Evolutionary conservation across 2,888 invertebrate genomes (phyloP).

Genomic region (Drosophila tripunctata): DNA sequence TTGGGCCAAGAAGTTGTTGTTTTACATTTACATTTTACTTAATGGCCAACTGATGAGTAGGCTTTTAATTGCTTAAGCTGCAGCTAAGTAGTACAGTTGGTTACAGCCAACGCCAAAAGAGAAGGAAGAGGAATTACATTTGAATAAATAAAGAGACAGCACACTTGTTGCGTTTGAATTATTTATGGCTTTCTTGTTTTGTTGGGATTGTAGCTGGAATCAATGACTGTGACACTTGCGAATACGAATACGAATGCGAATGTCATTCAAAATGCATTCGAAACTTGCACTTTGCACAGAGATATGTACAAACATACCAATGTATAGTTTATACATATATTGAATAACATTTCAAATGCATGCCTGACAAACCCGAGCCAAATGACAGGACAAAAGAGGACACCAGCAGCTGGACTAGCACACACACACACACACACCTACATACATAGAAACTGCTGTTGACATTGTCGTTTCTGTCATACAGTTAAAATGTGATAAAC

Average conservation of each 20-base stretch:
- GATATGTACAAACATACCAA: neutral
- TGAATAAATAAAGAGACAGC: conserved; percentile 66
- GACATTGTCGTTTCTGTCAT: conserved; percentile 66
- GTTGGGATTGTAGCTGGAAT: conserved; percentile 34
- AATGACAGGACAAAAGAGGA: conserved; percentile 46
- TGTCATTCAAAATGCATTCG: conserved; percentile 57
- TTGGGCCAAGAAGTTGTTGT: conserved; percentile 7
- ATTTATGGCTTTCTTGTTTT: conserved; percentile 60
- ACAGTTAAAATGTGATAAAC: conserved; percentile 78
- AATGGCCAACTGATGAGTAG: conserved; percentile 49
- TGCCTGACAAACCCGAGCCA: conserved; percentile 57
- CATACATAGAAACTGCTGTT: conserved; percentile 35
- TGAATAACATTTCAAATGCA: conserved; percentile 71
- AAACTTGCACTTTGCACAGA: conserved; percentile 49
- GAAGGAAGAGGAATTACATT: conserved; percentile 3
- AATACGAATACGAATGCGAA: too few relatives aligned
- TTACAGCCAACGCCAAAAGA: neutral
- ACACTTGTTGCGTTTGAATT: conserved; percentile 69
- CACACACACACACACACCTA: neutral
- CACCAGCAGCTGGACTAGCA: conserved; percentile 42
- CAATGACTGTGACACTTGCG: conserved; percentile 72
- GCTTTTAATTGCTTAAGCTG: conserved; percentile 56
- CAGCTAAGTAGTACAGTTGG: neutral
- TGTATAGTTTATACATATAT: conserved; percentile 31
- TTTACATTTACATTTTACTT: conserved; percentile 52